These are phyloP conservation scores for Ennomos erosarius DNA, from an alignment of 2,888 invertebrate species.

Conservation along the genomic window DNA sequence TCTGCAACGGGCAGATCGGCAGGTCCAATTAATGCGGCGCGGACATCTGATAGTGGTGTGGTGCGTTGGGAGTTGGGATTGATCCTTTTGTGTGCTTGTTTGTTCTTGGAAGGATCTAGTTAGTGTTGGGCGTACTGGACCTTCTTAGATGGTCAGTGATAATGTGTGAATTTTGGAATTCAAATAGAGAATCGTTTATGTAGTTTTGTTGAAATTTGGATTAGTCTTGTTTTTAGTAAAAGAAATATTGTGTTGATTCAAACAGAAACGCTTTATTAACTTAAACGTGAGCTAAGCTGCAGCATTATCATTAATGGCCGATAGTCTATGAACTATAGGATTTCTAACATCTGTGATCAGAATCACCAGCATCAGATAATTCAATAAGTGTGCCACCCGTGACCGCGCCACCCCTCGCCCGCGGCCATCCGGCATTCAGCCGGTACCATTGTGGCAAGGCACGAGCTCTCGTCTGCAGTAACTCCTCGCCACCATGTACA, in stretches of 20 bases:
- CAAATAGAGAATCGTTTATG: too few species aligned
- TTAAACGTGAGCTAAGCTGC: conserved; percentile 9
- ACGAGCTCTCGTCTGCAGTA: conserved; percentile 75
- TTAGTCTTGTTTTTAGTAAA: background rate
- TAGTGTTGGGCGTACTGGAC: too few species aligned
- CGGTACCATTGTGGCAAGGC: conserved; percentile 57
- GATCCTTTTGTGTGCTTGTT: conserved; percentile 22
- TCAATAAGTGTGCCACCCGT: conserved; percentile 69
- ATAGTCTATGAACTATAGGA: conserved; percentile 51
- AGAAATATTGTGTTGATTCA: background rate
- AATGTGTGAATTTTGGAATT: too few species aligned
- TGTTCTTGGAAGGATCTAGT: background rate
- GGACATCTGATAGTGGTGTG: conserved; percentile 64
- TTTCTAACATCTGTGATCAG: conserved; percentile 19
- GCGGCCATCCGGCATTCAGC: conserved; percentile 28
- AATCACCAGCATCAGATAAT: conserved; percentile 62
- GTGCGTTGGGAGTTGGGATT: conserved; percentile 38
- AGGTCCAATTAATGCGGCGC: conserved; percentile 79
- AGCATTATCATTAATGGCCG: conserved; percentile 38
- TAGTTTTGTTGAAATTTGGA: too few species aligned
- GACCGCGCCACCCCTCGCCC: conserved; percentile 36
- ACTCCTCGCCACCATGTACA: conserved; percentile 77
- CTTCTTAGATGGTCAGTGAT: too few species aligned
- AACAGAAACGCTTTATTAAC: conserved; percentile 2
- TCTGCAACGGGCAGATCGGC: conserved; percentile 67